These are phyloP conservation scores for Schizaphis graminum DNA, from an alignment of 2,888 invertebrate species.

Conservation along the genomic window DNA sequence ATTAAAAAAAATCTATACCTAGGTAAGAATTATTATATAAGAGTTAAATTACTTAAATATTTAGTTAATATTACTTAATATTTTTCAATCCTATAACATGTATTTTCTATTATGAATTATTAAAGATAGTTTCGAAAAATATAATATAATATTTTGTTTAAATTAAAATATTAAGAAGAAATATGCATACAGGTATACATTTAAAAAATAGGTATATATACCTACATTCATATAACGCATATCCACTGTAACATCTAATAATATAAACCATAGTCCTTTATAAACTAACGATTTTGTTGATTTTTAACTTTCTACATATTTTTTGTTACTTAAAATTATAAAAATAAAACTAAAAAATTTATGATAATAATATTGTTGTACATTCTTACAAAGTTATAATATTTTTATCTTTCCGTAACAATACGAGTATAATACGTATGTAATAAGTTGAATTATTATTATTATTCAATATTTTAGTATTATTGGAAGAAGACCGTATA, in stretches of 20 bases:
- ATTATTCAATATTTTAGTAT: neutral
- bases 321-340: neutral
- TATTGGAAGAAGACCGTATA: neutral
- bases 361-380: neutral
- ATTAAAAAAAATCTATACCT: neutral
- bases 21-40: neutral
- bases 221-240: neutral
- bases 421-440: neutral
- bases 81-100: neutral
- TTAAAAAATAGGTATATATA: neutral
- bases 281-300: neutral
- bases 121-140: neutral
- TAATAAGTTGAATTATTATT: neutral
- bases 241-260: neutral
- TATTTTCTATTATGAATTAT: neutral
- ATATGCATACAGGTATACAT: neutral
- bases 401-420: neutral
- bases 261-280: neutral
- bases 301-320: neutral
- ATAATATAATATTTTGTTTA: neutral
- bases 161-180: neutral
- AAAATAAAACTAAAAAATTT: neutral
- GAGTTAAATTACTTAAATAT: neutral
- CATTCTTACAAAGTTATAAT: neutral
- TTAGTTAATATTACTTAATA: neutral